phyloP scores from a whole-genome alignment of 2,797 vertebrate genomes.

The Halcyon leucocephala region DNA sequence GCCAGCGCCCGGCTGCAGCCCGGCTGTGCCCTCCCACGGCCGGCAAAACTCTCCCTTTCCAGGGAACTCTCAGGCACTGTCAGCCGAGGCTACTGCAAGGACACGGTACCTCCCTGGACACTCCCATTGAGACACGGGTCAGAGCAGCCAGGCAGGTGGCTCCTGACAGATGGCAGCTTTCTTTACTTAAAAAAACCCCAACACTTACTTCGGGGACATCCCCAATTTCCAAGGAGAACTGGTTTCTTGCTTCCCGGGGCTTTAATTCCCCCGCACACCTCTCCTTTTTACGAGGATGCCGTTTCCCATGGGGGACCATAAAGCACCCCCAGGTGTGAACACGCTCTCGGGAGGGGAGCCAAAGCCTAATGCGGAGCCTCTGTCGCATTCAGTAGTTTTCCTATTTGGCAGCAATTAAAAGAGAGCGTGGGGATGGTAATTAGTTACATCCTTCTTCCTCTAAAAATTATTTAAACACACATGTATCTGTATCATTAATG shows the following conservation, averaged over 20 bases:
- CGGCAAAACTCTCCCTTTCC: background rate
- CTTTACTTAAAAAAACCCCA: background rate
- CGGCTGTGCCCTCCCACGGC: background rate
- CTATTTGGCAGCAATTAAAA: conserved; percentile 59
- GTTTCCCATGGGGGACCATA: background rate
- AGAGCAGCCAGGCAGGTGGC: background rate
- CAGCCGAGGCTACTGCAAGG: background rate
- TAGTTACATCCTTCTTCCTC: conserved; percentile 51
- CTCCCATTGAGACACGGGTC: background rate
- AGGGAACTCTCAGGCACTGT: background rate
- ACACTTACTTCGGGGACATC: background rate
- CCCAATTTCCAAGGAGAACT: background rate
- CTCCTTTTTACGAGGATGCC: background rate
- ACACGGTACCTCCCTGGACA: background rate
- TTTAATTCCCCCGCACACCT: background rate
- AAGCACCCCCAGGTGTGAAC: conserved; percentile 1
- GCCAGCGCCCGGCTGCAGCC: background rate
- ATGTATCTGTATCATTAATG: conserved; percentile 4
- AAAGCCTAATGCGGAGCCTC: background rate
- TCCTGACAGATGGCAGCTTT: background rate
- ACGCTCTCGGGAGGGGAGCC: background rate
- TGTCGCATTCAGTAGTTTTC: conserved; percentile 21
- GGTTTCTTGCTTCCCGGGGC: background rate
- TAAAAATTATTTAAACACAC: conserved; percentile 38
- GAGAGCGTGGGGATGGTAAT: conserved; percentile 59